phyloP scores from a whole-genome alignment of 2,888 invertebrate genomes.

The Rotaria magnacalcarata region DNA sequence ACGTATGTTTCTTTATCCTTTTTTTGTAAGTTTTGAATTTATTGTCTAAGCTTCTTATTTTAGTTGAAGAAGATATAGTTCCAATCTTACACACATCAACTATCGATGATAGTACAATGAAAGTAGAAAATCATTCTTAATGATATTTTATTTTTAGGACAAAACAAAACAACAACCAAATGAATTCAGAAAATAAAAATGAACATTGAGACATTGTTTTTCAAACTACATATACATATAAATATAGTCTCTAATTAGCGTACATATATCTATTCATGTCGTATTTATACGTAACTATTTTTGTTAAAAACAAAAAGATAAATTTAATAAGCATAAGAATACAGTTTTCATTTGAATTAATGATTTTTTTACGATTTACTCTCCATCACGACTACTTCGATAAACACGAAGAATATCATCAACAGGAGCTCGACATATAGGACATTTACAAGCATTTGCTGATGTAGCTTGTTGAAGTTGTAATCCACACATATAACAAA shows the following conservation, averaged over 20 bases:
- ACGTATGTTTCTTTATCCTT: neutral
- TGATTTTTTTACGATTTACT: neutral
- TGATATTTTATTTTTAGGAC: too few species aligned
- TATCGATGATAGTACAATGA: neutral
- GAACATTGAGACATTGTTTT: too few species aligned
- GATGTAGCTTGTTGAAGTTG: slow-evolving; percentile 51
- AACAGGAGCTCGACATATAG: slow-evolving; percentile 58
- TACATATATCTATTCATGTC: neutral
- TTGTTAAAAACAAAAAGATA: neutral
- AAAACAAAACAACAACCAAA: too few species aligned
- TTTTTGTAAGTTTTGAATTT: neutral
- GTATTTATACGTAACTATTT: neutral
- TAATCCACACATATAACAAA: slow-evolving; percentile 55
- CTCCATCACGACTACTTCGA: slow-evolving; percentile 40
- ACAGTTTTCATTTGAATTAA: too few species aligned
- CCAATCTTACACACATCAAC: neutral
- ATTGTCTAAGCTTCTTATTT: neutral
- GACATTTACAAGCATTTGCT: slow-evolving; percentile 51
- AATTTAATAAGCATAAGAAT: too few species aligned
- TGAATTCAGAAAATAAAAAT: too few species aligned
- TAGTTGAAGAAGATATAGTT: neutral
- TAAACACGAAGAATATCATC: slow-evolving; percentile 56
- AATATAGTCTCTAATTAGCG: too few species aligned
- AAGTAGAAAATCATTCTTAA: neutral
- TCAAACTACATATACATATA: too few species aligned